Base-by-base conservation (phyloP, 1,140 invertebrate species). In the Lasioglossum albipes region DNA sequence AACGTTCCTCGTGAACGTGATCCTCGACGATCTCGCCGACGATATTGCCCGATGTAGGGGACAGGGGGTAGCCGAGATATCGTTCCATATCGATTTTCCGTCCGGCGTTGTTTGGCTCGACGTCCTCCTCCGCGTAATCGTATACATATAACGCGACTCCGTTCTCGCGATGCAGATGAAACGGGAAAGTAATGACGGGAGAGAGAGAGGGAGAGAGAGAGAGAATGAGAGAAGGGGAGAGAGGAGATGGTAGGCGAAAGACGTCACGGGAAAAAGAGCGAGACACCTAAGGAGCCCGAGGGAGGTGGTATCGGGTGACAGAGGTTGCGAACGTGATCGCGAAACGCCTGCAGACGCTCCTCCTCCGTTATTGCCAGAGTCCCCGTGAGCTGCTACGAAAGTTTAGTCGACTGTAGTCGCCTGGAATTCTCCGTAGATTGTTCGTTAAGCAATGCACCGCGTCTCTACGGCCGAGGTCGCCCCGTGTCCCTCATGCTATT, bases 61-160 rank as follows among this genome's bases (percentile, higher is more conserved):
- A 59, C 20, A 59, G 57, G n/a, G 57, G 18, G 20, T 6, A 16
- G 7, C 57, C 57, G 57, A 59, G 57, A 59, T 59, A 59, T 59
- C 57, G 57, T 59, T n/a, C 57, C 57, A n/a, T n/a, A 59, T 59
- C 57, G 57, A 59, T 59, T 59, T 59, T 59, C 57, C n/a, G 57
- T 59, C 57, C 57, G 57, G 57, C 57, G 57, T 59, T 59, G 57
- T 59, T 59, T 59, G 18, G 18, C 57, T 59, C 57, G 52, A 57
- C 57, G 57, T 59, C 57, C 57, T 59, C 57, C 57, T n/a, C 57
- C 20, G 57, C 57, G 57, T 59, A 59, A 59, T 59, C 57, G 57
- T 59, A 59, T 59, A n/a, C n/a, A n/a, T n/a, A 59, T 59, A 59
- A 59, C 57, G 57, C 57, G 57, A n/a, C 57, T 7, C 57, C 20